Base-by-base conservation (phyloP, 2,797 vertebrate genomes). In the Sylvia borin region DNA sequence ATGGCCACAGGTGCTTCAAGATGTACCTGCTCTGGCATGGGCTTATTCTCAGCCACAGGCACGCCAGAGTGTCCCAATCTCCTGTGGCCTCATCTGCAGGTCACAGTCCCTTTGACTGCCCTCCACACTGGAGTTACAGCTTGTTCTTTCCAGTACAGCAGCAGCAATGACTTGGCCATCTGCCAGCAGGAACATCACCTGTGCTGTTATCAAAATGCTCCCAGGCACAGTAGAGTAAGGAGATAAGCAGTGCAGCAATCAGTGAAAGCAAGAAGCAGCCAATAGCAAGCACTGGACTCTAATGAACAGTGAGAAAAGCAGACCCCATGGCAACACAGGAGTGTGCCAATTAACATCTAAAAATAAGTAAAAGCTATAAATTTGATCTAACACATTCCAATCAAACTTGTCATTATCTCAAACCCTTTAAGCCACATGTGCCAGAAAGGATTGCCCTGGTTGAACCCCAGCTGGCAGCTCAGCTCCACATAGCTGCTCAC, bases 1-100 rank as follows among this genome's bases (percentile, higher is more conserved):
- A 24, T 24, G 38, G 38, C 34, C 53, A 24, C 22, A 45, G 43
- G 17, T 8, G 4, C 19, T 64, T 57, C 27, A 24, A 26, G 51
- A 20, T 19, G 16, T 31, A 5, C 22, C 13, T 62, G 65, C 29
- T 47, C n/a, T 66, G 80, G 34, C 32, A 43, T 5, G 8, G 22
- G 27, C 34, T 29, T 48, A 5, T 61, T 29, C 31, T 36, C 5
- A 6, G 34, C 8, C 47, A 21, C 22, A 78, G 34, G 12, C 22
- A 22, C 2, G 10, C 25, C n/a, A 27, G 47, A 9, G 5, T 48
- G 34, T 29, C 31, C 40, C 1, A 4, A 2, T 17, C 13, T 26
- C 6, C 1, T 7, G 15, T 10, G 50, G 17, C 29, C 50, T 65
- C 38, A 40, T 11, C 65, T 0, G 0, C 17, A 45, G 51, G 51